These are phyloP conservation scores for Herpailurus yagouaroundi DNA, from an alignment of 2,113 vertebrate genomes.

Conservation along the genomic window DNA sequence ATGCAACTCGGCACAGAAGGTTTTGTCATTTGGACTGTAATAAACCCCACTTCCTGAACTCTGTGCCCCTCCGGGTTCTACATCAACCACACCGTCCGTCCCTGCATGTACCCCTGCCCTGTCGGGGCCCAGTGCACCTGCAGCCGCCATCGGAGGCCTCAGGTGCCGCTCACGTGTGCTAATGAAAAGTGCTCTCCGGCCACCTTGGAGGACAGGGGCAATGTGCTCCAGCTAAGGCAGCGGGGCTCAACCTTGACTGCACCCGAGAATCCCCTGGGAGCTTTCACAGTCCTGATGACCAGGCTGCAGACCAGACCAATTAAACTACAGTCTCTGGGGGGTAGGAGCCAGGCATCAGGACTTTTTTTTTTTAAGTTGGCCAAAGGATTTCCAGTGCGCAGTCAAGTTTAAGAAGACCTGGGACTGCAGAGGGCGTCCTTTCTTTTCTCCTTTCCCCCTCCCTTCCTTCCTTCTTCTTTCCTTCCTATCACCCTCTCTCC, in stretches of 20 bases:
- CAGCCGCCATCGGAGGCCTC: background rate
- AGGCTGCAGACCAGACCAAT: background rate
- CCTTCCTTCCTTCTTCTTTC: background rate
- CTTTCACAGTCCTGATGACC: background rate
- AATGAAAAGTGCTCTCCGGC: slow-evolving; percentile 32
- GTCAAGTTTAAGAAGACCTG: background rate
- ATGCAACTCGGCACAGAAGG: slow-evolving; percentile 52
- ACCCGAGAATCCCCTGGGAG: background rate
- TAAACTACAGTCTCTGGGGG: background rate
- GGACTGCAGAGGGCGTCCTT: background rate
- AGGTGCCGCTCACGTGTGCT: background rate
- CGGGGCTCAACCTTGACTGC: background rate
- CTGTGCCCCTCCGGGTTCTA: background rate
- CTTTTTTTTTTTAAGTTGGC: background rate
- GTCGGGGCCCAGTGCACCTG: slow-evolving; percentile 34
- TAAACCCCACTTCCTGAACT: slow-evolving; percentile 64
- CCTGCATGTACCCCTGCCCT: background rate
- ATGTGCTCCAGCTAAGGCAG: background rate
- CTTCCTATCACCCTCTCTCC: background rate
- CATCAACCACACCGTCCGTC: background rate
- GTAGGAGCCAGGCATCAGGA: background rate
- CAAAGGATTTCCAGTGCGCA: background rate
- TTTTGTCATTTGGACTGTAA: slow-evolving; percentile 77
- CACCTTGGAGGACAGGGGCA: background rate
- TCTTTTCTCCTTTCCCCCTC: no score